phyloP scores from a whole-genome alignment of 1,140 invertebrate species.

The Drosophila eugracilis region DNA sequence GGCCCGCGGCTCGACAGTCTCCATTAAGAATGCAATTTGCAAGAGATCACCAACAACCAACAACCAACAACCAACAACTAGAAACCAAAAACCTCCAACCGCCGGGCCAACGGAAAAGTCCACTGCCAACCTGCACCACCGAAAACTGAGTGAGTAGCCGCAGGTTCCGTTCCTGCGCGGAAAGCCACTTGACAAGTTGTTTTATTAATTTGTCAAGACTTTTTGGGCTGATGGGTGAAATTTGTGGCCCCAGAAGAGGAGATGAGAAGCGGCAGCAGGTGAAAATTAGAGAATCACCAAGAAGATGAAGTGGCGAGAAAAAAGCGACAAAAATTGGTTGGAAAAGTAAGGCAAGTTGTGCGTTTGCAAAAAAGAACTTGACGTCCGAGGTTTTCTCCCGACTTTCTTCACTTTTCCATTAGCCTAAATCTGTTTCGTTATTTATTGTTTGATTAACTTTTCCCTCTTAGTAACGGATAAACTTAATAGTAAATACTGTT shows the following conservation, averaged over 20 bases:
- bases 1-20: constrained; percentile 30
- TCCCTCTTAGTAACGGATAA: background rate
- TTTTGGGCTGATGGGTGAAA: constrained; percentile 72
- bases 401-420: constrained; percentile 8
- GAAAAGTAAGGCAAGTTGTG: constrained; percentile 60
- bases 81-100: background rate
- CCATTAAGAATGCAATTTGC: constrained; percentile 76
- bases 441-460: constrained; percentile 14
- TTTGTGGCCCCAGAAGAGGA: constrained; percentile 26
- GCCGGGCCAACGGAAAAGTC: too few relatives aligned
- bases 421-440: constrained; percentile 4
- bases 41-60: constrained; percentile 34
- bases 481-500: background rate
- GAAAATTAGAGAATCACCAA: constrained; percentile 59
- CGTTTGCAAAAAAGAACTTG: constrained; percentile 15
- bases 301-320: constrained; percentile 16
- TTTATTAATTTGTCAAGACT: constrained; percentile 77
- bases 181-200: constrained; percentile 52
- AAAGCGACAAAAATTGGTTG: constrained; percentile 18
- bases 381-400: background rate
- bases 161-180: constrained; percentile 51
- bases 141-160: constrained; percentile 32
- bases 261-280: constrained; percentile 36
- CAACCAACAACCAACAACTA: background rate
- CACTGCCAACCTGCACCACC: constrained; percentile 10